Conservation (phyloP, 1,140 invertebrate species). For the Drosophila nebulosa region DNA sequence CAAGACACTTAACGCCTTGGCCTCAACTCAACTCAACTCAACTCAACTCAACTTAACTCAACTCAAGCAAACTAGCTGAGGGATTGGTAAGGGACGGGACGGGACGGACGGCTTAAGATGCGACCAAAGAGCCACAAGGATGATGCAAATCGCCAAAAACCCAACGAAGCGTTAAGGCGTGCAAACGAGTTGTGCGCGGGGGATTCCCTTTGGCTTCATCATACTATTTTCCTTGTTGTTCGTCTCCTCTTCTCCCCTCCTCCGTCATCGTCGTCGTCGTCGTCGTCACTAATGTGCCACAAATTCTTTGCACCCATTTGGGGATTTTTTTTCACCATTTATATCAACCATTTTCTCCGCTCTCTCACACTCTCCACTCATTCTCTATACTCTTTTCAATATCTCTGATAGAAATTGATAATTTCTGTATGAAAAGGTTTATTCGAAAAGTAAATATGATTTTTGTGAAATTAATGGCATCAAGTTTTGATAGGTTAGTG, state of each 20-base stretch:
- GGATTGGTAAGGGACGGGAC: no score
- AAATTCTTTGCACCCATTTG: slow-evolving; percentile 61
- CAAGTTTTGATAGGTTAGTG: no score
- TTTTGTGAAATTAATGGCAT: no score
- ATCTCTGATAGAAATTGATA: no score
- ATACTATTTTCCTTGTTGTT: no score
- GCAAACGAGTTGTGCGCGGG: slow-evolving; percentile 29
- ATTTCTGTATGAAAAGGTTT: no score
- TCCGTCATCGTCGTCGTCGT: background rate
- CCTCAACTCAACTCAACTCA: slow-evolving; percentile 30
- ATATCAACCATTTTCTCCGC: background rate
- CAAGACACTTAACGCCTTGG: slow-evolving; percentile 76
- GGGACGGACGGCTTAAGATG: background rate
- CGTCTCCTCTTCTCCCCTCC: no score
- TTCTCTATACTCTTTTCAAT: background rate
- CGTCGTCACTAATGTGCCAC: slow-evolving; percentile 42
- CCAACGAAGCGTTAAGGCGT: slow-evolving; percentile 57
- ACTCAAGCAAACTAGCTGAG: slow-evolving; percentile 61
- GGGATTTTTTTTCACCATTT: background rate
- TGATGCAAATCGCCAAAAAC: slow-evolving; percentile 65
- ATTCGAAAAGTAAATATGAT: no score
- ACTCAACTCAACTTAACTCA: slow-evolving; percentile 18
- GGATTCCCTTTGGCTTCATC: background rate
- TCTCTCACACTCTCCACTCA: background rate
- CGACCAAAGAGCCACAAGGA: slow-evolving; percentile 3